phyloP scores from a whole-genome alignment of 2,113 vertebrate genomes.

The Centropus unirufus region DNA sequence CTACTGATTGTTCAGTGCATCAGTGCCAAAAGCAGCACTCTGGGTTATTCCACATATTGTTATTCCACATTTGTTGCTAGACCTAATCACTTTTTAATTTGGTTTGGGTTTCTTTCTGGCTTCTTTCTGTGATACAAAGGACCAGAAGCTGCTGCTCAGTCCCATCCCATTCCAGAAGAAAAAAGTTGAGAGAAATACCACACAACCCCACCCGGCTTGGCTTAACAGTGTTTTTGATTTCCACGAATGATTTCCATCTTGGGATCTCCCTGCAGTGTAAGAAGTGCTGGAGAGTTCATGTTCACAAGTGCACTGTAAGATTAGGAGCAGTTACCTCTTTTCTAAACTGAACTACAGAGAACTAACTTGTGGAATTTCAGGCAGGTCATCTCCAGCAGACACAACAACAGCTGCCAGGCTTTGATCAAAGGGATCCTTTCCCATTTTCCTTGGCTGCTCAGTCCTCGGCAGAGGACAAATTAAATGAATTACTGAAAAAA shows the following conservation, averaged over 20 bases:
- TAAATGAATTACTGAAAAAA: neutral
- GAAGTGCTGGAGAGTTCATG: neutral
- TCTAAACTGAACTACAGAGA: neutral
- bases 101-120: neutral
- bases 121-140: neutral
- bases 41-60: neutral
- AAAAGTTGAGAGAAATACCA: neutral
- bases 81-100: neutral
- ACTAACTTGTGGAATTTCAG: neutral
- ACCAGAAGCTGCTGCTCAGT: neutral
- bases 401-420: neutral
- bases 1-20: neutral
- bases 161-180: neutral
- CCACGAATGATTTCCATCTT: neutral
- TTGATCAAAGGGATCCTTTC: neutral
- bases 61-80: neutral
- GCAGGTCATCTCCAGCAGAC: neutral
- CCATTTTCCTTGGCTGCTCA: rapidly evolving
- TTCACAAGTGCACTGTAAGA: rapidly evolving
- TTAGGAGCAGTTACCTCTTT: neutral
- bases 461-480: neutral
- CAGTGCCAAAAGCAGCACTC: neutral
- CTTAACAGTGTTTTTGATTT: neutral
- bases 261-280: neutral
- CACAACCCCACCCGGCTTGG: neutral